These are phyloP conservation scores for Prosopocoilus inquinatus DNA, from an alignment of 2,888 invertebrate genomes.

Conservation along the genomic window DNA sequence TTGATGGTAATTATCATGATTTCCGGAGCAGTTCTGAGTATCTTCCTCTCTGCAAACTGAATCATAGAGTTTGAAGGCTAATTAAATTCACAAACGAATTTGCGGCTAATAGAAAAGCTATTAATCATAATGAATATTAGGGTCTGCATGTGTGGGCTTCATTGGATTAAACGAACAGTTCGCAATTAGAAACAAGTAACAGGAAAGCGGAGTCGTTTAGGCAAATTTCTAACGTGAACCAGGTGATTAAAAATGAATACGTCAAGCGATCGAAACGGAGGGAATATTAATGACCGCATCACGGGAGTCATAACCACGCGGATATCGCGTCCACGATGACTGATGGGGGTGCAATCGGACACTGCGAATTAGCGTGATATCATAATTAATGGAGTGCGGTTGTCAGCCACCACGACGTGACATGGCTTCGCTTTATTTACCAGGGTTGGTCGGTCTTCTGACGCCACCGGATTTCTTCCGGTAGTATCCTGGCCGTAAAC, in stretches of 20 bases:
- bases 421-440: slow-evolving; percentile 31
- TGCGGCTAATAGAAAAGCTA: no score
- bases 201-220: background rate
- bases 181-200: no score
- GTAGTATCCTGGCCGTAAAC: slow-evolving; percentile 5
- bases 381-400: slow-evolving; percentile 38
- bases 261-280: slow-evolving; percentile 21
- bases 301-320: slow-evolving; percentile 15
- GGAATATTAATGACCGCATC: slow-evolving; percentile 26
- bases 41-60: no score
- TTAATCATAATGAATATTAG: no score
- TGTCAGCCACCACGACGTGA: slow-evolving; percentile 35
- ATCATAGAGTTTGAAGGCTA: no score
- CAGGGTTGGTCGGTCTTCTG: slow-evolving; percentile 19
- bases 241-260: slow-evolving; percentile 23
- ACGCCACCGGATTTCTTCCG: slow-evolving; percentile 21
- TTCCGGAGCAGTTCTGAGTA: no score
- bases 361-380: slow-evolving; percentile 33
- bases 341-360: slow-evolving; percentile 32
- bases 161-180: no score
- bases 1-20: no score
- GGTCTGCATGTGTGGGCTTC: no score
- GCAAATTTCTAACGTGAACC: background rate
- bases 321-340: slow-evolving; percentile 30
- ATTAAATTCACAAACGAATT: no score